Conservation (phyloP, 2,113 vertebrate species). For the Cebus imitator region DNA sequence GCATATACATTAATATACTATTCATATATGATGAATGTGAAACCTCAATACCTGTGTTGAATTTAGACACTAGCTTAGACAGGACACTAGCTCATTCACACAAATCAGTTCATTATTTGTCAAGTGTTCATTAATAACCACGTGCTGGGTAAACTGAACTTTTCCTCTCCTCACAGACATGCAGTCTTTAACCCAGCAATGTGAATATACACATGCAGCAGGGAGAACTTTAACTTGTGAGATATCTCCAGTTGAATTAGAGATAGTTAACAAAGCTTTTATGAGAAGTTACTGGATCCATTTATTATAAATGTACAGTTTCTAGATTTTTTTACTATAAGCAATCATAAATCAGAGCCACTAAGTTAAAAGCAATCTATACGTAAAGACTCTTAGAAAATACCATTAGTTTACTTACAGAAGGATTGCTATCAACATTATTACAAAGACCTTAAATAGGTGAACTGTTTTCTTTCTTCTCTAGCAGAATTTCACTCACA, state of each 20-base stretch:
- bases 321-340: neutral
- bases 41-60: neutral
- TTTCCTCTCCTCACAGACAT: neutral
- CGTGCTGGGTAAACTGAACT: neutral
- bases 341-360: neutral
- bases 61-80: neutral
- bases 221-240: neutral
- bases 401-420: neutral
- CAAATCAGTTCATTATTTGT: neutral
- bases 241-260: neutral
- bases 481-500: neutral
- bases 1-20: too few species aligned
- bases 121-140: neutral
- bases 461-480: neutral
- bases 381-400: neutral
- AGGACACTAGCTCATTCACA: neutral
- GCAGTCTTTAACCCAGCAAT: neutral
- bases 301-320: neutral
- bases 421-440: neutral
- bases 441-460: neutral
- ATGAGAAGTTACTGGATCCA: neutral
- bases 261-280: neutral
- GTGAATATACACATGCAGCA: neutral
- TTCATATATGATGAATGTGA: neutral
- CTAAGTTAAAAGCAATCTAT: neutral